Conservation (phyloP, 2,888 invertebrate genomes). For the Agrochola lychnidis region DNA sequence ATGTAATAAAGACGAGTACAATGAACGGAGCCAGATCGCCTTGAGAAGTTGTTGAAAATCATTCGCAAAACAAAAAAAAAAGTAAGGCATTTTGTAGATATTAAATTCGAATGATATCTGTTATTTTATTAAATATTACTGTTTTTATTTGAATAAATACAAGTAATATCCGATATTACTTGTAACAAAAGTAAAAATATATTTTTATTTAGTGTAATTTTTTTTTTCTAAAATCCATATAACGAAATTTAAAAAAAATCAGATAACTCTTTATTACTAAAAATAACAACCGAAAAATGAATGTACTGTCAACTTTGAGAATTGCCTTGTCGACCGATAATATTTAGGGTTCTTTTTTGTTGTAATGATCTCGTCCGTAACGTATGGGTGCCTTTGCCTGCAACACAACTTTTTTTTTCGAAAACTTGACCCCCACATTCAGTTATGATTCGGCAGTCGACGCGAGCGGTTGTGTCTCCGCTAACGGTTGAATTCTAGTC, state of each 20-base stretch:
- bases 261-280: background rate
- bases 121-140: slow-evolving; percentile 27
- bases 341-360: slow-evolving; percentile 90
- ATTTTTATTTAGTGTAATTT: background rate
- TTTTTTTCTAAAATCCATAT: background rate
- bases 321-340: slow-evolving; percentile 79
- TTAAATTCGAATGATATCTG: slow-evolving; percentile 29
- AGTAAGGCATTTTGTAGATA: slow-evolving; percentile 64
- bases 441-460: slow-evolving; percentile 88
- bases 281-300: slow-evolving; percentile 41
- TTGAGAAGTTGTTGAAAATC: slow-evolving; percentile 81
- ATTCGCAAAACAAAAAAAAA: slow-evolving; percentile 71
- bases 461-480: slow-evolving; percentile 85
- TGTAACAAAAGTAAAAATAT: too few relatives aligned
- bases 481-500: slow-evolving; percentile 87
- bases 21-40: slow-evolving; percentile 85
- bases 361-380: slow-evolving; percentile 88
- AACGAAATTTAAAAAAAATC: background rate
- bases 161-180: background rate
- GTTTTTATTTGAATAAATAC: background rate
- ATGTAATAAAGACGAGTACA: slow-evolving; percentile 83
- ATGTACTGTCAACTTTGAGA: slow-evolving; percentile 80
- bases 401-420: slow-evolving; percentile 83
- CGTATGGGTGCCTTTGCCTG: slow-evolving; percentile 88
- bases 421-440: slow-evolving; percentile 86